A percentile compares a stretch with the other conserved stretches of the same genome.
These are phyloP conservation scores for Dolichoris vasculosae DNA, from an alignment of 1,140 invertebrate species.

Conservation along the genomic window DNA sequence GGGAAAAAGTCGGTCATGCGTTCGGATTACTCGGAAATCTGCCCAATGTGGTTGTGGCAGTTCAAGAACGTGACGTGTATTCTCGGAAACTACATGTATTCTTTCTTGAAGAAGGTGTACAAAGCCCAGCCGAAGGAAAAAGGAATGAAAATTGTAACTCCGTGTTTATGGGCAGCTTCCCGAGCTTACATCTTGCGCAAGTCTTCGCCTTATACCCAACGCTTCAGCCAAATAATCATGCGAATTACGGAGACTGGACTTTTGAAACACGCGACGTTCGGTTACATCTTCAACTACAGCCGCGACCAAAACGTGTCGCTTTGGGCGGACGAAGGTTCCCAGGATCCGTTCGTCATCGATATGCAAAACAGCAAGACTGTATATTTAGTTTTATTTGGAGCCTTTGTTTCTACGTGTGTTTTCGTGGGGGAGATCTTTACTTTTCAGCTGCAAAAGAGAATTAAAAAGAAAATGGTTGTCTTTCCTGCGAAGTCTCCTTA, in stretches of 20 bases:
- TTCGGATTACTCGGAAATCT: conserved; percentile 2
- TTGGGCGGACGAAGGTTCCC: no score
- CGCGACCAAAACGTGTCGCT: not conserved
- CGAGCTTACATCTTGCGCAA: conserved; percentile 2
- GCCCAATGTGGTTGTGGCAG: not conserved
- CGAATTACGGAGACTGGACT: not conserved
- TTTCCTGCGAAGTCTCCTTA: no score
- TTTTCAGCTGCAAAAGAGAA: not conserved
- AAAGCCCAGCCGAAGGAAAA: not conserved
- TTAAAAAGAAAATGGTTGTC: not conserved
- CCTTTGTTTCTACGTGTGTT: not conserved
- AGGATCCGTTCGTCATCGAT: not conserved
- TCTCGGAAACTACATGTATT: not conserved
- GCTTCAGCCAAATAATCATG: conserved; percentile 5
- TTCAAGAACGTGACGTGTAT: conserved; percentile 10
- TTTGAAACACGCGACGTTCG: not conserved
- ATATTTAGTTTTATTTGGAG: not conserved
- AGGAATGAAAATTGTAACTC: not conserved
- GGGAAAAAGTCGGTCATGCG: not conserved
- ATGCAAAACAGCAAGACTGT: not conserved
- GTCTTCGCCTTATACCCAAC: conserved; percentile 23
- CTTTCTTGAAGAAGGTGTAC: not conserved
- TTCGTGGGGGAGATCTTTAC: not conserved
- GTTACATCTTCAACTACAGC: not conserved
- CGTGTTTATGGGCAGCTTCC: conserved; percentile 1